A percentile compares a stretch with the other conserved stretches of the same genome.
Evolutionary conservation across 2,888 invertebrate genomes (phyloP).

Genomic region (Ochropleura leucogaster): DNA sequence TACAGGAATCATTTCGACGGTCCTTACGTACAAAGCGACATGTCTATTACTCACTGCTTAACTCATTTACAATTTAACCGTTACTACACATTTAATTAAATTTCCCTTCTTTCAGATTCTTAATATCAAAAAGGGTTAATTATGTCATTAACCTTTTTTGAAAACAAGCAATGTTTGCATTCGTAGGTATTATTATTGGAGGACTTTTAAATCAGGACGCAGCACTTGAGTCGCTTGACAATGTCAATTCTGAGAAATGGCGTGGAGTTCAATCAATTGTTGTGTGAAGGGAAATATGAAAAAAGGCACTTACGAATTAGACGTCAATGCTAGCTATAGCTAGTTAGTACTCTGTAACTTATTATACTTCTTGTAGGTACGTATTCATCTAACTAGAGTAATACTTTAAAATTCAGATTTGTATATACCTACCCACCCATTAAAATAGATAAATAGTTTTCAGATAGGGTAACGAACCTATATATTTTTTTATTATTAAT

Average conservation of each 20-base stretch:
- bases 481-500: not conserved
- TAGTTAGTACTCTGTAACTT: not conserved
- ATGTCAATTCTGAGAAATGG: slow-evolving; percentile 57
- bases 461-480: not conserved
- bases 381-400: not conserved
- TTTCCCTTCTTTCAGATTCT: not conserved
- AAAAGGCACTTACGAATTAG: slow-evolving; percentile 1
- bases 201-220: slow-evolving; percentile 46
- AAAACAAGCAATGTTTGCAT: slow-evolving; percentile 27
- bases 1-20: not conserved
- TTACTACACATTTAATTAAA: not conserved
- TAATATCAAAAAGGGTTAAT: slow-evolving; percentile 24
- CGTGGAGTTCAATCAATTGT: slow-evolving; percentile 51
- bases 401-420: not conserved
- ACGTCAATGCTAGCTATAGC: slow-evolving; percentile 9
- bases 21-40: no score
- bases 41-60: not conserved
- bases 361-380: not conserved
- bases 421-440: no score
- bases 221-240: slow-evolving; percentile 51
- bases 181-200: slow-evolving; percentile 29
- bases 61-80: not conserved
- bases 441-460: not conserved
- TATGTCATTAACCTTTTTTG: not conserved
- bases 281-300: slow-evolving; percentile 17